A percentile compares a stretch with the other conserved stretches of the same genome.
phyloP scores from a whole-genome alignment of 1,140 invertebrate genomes.

The Ostrea denselamellosa region DNA sequence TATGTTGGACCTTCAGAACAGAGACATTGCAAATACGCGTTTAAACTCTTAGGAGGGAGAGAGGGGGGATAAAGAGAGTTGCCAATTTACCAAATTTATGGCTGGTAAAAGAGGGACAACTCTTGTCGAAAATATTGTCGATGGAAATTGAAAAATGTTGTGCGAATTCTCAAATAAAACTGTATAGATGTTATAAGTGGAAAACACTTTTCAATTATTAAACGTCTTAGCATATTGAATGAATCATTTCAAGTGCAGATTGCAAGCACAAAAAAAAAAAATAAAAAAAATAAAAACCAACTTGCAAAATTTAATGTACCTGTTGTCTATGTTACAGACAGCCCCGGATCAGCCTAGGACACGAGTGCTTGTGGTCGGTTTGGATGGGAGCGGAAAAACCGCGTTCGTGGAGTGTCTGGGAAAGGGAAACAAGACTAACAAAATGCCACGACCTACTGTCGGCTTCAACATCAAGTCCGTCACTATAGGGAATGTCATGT shows the following conservation, averaged over 20 bases:
- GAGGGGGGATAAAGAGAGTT: too few species aligned
- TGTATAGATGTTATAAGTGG: too few species aligned
- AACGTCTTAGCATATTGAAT: background rate
- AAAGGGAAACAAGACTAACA: slow-evolving; percentile 36
- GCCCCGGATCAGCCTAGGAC: slow-evolving; percentile 17
- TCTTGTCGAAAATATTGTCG: too few species aligned
- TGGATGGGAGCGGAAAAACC: slow-evolving; percentile 48
- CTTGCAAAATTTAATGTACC: background rate
- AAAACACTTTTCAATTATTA: too few species aligned
- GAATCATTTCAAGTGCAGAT: background rate
- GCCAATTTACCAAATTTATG: too few species aligned
- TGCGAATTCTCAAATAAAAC: too few species aligned
- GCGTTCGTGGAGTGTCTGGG: slow-evolving; percentile 45
- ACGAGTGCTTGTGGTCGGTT: slow-evolving; percentile 44
- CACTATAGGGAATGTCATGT: slow-evolving; percentile 13
- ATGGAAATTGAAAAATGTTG: too few species aligned
- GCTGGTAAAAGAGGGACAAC: too few species aligned
- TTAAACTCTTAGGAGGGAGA: too few species aligned
- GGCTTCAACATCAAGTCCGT: slow-evolving; percentile 49
- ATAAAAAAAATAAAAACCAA: background rate
- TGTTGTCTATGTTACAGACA: slow-evolving; percentile 26
- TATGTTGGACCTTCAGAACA: too few species aligned
- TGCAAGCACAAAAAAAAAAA: too few species aligned
- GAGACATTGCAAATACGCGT: too few species aligned
- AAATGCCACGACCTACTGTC: slow-evolving; percentile 36